Conservation (phyloP, 92 coral and sea anemone species). For the Muricea muricata region DNA sequence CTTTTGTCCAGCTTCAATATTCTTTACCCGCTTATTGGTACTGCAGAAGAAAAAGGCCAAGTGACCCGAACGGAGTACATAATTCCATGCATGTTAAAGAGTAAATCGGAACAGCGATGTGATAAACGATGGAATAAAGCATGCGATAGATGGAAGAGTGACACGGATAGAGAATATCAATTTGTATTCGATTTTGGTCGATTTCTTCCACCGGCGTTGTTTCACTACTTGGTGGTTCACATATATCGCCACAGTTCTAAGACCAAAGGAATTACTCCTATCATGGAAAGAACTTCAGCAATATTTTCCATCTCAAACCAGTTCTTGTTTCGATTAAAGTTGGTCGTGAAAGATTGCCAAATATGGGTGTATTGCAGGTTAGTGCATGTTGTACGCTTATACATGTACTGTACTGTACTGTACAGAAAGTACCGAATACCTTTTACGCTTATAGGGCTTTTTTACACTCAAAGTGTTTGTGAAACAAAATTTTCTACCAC, state of each 20-base stretch:
- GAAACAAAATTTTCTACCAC: no score
- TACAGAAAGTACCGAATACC: no score
- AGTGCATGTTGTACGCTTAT: neutral
- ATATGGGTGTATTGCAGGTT: constrained; percentile 68
- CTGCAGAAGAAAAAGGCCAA: neutral
- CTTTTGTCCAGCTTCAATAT: constrained; percentile 67
- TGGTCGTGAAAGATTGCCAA: constrained; percentile 56
- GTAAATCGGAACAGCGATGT: constrained; percentile 28
- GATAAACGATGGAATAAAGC: constrained; percentile 54
- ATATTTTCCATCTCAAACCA: constrained; percentile 73
- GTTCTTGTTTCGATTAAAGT: constrained; percentile 60
- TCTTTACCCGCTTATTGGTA: constrained; percentile 61
- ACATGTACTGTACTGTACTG: no score
- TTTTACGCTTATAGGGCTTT: no score
- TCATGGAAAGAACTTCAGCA: constrained; percentile 57
- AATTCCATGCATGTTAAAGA: constrained; percentile 68
- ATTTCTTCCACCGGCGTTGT: constrained; percentile 76
- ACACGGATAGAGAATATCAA: constrained; percentile 56
- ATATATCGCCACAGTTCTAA: constrained; percentile 54
- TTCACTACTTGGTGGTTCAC: constrained; percentile 66
- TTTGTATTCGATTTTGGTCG: constrained; percentile 69
- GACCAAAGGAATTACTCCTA: constrained; percentile 64
- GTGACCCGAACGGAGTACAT: constrained; percentile 43
- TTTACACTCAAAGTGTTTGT: no score
- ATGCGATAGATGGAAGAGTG: constrained; percentile 58